phyloP scores from a whole-genome alignment of 2,797 vertebrate genomes.

The Craterocephalus amniculus region DNA sequence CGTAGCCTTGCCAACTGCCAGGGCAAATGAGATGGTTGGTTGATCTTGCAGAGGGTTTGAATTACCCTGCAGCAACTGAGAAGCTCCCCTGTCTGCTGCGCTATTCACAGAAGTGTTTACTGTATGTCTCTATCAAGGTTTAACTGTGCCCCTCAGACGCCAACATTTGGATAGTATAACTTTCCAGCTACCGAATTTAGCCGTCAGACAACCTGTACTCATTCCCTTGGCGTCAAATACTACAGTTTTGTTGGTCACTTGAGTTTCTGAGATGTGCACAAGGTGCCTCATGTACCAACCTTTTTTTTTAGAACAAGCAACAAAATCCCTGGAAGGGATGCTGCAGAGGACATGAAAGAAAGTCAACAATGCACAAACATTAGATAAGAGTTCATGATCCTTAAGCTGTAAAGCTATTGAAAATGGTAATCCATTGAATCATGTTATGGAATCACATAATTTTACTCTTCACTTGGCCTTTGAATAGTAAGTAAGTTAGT shows the following conservation, averaged over 20 bases:
- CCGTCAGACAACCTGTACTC: slow-evolving; percentile 13
- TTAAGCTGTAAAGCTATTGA: neutral
- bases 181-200: slow-evolving; percentile 36
- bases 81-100: slow-evolving; percentile 53
- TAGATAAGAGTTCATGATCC: neutral
- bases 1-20: slow-evolving; percentile 63
- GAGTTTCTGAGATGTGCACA: neutral
- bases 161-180: slow-evolving; percentile 37
- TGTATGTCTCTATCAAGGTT: slow-evolving; percentile 54
- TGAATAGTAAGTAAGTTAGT: neutral
- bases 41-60: slow-evolving; percentile 59
- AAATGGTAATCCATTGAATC: too few species aligned
- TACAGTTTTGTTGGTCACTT: neutral
- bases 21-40: slow-evolving; percentile 66
- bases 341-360: neutral
- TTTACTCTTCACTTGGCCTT: neutral
- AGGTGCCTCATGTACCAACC: neutral
- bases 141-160: slow-evolving; percentile 36
- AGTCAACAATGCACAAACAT: neutral
- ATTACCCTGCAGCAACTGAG: slow-evolving; percentile 61
- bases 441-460: neutral
- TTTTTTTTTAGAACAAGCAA: neutral
- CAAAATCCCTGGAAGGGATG: neutral
- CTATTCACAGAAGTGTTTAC: slow-evolving; percentile 75
- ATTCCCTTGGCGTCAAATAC: neutral